Evolutionary conservation across 2,797 vertebrate species (phyloP), one percentile per base, ranked within the genome.

Genomic region (Toxotes lorentzi): DNA sequence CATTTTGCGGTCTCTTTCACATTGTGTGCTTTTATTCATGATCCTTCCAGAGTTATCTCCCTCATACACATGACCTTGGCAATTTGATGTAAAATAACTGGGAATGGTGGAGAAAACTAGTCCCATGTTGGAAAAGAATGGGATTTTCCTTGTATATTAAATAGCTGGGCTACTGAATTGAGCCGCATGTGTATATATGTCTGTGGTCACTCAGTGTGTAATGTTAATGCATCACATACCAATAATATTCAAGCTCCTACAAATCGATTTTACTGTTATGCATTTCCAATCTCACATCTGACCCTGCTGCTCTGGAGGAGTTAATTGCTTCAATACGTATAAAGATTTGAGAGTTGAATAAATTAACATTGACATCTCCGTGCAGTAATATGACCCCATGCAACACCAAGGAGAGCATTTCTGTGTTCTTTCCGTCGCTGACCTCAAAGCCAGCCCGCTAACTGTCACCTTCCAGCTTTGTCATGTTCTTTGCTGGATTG

Each of bases 271-370:
- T 16, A 32, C 58, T 50, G 43, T 57, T 30, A 35, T 8, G 34
- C 43, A 41, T 58, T 57, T 73, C 53, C 21, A 76, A 67, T 58
- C 40, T n/a, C 32, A 66, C 48, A 38, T 56, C n/a, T 74, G 66
- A 57, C 65, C 56, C 35, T 1, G 56, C 43, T 41, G 27, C 35
- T 54, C 35, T 32, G 19, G 30, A 16, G 12, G 54, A 40, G 21
- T 30, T 53, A 59, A 73, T 56, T 60, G 38, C 38, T 40, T 67
- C 27, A 47, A 34, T n/a, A 53, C 51, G 61, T 30, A 23, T 13
- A 48, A 57, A 30, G 16, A 62, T 27, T 47, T 47, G n/a, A 66
- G 63, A 47, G 62, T 58, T 27, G 63, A 40, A 40, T 54, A 16
- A 68, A 79, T 68, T 24, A 60, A 45, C 30, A 21, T 1, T 47